A percentile compares a stretch with the other conserved stretches of the same genome.
phyloP scores from a whole-genome alignment of 2,797 vertebrate genomes.

The Gadopsis bispinosus region DNA sequence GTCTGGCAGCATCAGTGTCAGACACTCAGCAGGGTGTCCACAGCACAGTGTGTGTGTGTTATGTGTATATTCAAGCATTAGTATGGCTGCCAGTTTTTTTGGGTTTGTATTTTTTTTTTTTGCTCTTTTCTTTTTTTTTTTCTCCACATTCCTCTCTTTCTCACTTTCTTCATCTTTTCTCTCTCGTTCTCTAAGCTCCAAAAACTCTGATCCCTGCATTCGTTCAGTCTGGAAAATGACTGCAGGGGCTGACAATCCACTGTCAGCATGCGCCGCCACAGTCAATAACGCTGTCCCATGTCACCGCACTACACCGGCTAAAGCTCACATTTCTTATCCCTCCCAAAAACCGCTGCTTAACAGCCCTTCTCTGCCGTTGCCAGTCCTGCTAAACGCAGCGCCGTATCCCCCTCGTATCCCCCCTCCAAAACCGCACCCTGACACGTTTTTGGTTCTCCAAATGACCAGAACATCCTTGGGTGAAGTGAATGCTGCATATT shows the following conservation, averaged over 20 bases:
- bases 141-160: conserved; percentile 69
- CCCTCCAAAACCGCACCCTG: conserved; percentile 44
- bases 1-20: conserved; percentile 87
- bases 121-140: conserved; percentile 30
- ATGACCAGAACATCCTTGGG: conserved; percentile 84
- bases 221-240: conserved; percentile 83
- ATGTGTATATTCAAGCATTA: conserved; percentile 68
- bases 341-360: conserved; percentile 80
- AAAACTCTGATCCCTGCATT: conserved; percentile 77
- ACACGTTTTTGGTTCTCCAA: conserved; percentile 76
- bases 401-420: conserved; percentile 68
- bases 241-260: conserved; percentile 85
- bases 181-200: conserved; percentile 70
- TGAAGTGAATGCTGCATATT: conserved; percentile 80
- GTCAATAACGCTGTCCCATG: conserved; percentile 84
- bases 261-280: conserved; percentile 83
- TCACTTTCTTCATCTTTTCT: conserved; percentile 63
- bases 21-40: conserved; percentile 83
- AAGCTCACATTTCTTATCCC: conserved; percentile 84
- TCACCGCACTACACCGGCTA: conserved; percentile 82
- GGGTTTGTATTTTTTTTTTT: conserved; percentile 22
- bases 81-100: conserved; percentile 65
- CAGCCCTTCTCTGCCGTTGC: conserved; percentile 71
- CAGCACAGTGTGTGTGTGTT: conserved; percentile 50
- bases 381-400: conserved; percentile 70